Conservation (phyloP, 2,797 vertebrate species). For the Crenichthys baileyi region DNA sequence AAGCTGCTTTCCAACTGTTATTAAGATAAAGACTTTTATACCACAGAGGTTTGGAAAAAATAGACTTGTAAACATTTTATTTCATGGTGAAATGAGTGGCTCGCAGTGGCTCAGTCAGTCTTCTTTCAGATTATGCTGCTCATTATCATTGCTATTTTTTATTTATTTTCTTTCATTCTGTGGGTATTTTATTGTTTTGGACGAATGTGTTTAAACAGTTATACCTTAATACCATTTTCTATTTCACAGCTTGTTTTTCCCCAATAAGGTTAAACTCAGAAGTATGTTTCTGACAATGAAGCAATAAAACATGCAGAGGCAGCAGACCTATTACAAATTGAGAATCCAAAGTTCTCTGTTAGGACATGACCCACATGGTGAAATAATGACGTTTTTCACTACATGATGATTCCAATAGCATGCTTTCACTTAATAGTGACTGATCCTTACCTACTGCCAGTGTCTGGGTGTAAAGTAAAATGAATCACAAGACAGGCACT, state of each 20-base stretch:
- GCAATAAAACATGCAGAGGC: not conserved
- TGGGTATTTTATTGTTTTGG: not conserved
- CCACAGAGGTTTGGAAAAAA: not conserved
- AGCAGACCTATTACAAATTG: not conserved
- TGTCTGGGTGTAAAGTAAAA: constrained; percentile 7
- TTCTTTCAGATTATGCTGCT: not conserved
- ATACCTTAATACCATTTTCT: not conserved
- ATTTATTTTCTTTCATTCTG: not conserved
- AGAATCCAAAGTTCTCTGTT: not conserved
- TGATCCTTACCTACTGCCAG: not conserved
- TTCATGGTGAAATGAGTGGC: no score
- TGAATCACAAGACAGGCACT: constrained; percentile 26
- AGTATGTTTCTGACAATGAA: not conserved
- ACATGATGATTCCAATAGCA: not conserved
- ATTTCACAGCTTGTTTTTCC: not conserved
- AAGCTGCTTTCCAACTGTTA: not conserved
- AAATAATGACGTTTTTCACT: not conserved
- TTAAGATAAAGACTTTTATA: not conserved
- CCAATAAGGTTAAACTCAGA: not conserved
- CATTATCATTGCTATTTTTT: not conserved
- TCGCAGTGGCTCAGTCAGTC: no score
- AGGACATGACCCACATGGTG: not conserved
- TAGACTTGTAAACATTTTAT: not conserved
- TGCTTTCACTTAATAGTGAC: not conserved
- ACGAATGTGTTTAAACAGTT: not conserved